A percentile compares a stretch with the other conserved stretches of the same genome.
Evolutionary conservation across 1,140 invertebrate genomes (phyloP).

Genomic region (Gryon sp.): DNA sequence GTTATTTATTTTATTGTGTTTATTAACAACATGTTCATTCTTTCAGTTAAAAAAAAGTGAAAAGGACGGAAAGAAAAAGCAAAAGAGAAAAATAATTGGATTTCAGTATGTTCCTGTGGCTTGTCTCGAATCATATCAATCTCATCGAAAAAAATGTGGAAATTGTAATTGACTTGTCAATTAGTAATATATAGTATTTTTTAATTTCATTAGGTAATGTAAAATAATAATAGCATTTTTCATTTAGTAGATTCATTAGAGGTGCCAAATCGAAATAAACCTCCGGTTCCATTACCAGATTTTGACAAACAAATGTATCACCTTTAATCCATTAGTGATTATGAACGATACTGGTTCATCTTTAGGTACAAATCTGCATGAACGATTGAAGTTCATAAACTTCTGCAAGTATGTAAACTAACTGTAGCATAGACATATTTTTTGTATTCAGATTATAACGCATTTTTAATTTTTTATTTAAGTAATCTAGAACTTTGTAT

Average conservation of each 20-base stretch:
- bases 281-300: conserved; percentile 66
- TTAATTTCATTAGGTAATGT: too few species aligned
- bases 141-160: conserved; percentile 48
- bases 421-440: too few species aligned
- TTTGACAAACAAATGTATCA: conserved; percentile 63
- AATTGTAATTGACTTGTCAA: conserved; percentile 45
- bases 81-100: conserved; percentile 58
- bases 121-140: conserved; percentile 66
- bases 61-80: conserved; percentile 42
- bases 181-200: not conserved
- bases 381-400: too few species aligned
- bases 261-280: conserved; percentile 48
- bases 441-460: too few species aligned
- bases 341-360: too few species aligned
- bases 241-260: conserved; percentile 50
- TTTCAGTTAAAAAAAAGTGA: conserved; percentile 25
- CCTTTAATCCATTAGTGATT: too few species aligned
- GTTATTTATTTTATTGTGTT: conserved; percentile 17
- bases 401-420: too few species aligned
- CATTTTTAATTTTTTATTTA: too few species aligned
- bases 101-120: conserved; percentile 65
- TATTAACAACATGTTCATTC: too few species aligned
- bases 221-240: not conserved
- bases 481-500: too few species aligned
- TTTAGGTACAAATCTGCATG: too few species aligned